phyloP scores from a whole-genome alignment of 92 coral and sea anemone species.

The Zoanthus sociatus region DNA sequence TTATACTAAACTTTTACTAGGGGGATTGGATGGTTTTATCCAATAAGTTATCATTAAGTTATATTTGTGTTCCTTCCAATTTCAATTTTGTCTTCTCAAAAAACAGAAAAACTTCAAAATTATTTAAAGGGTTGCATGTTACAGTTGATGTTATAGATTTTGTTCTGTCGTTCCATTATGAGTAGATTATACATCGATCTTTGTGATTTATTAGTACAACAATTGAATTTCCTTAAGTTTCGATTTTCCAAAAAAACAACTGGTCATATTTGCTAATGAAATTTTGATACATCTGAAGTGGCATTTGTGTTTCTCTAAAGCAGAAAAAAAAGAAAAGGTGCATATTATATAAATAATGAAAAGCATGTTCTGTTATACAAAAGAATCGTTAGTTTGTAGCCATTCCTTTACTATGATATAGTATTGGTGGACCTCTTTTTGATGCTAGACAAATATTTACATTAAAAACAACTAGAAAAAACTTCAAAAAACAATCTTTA shows the following conservation, averaged over 20 bases:
- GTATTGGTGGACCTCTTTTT: neutral
- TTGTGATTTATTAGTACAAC: neutral
- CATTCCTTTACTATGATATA: conserved; percentile 28
- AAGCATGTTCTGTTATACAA: conserved; percentile 54
- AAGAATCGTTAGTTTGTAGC: conserved; percentile 49
- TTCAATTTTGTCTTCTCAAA: conserved; percentile 48
- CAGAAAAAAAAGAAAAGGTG: conserved; percentile 25
- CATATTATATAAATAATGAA: conserved; percentile 30
- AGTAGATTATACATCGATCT: conserved; percentile 20
- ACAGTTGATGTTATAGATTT: conserved; percentile 55
- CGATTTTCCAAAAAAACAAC: neutral
- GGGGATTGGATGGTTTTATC: conserved; percentile 16
- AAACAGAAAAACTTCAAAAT: conserved; percentile 21
- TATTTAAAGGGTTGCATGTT: conserved; percentile 56
- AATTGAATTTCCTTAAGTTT: neutral
- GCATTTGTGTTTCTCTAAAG: neutral
- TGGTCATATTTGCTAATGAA: conserved; percentile 43
- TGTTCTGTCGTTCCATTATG: conserved; percentile 42
- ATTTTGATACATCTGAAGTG: conserved; percentile 12
- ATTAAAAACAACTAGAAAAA: conserved; percentile 4
- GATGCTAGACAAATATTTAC: neutral
- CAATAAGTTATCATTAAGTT: conserved; percentile 3
- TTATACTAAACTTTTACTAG: too few relatives aligned
- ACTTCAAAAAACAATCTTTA: neutral
- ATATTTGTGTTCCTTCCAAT: conserved; percentile 40